These are phyloP conservation scores for Drosophila mayri DNA, from an alignment of 1,140 invertebrate species.

Conservation along the genomic window DNA sequence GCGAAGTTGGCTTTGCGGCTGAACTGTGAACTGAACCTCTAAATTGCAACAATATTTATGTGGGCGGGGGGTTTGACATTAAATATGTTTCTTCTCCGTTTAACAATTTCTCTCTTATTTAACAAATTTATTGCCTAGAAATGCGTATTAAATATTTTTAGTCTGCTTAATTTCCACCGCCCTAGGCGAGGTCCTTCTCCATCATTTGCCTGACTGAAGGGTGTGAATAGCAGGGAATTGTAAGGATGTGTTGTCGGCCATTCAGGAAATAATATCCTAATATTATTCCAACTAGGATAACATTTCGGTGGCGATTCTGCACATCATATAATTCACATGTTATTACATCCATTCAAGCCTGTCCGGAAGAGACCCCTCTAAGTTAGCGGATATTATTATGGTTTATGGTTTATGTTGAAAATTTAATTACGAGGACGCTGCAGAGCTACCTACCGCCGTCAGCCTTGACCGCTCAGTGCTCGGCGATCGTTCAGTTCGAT, in stretches of 20 bases:
- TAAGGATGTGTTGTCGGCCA: background rate
- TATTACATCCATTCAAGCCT: constrained; percentile 3
- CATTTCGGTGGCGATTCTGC: background rate
- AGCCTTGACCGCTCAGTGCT: constrained; percentile 35
- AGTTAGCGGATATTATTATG: constrained; percentile 7
- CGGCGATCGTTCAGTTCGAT: constrained; percentile 66
- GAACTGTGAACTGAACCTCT: constrained; percentile 48
- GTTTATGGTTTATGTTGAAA: constrained; percentile 42
- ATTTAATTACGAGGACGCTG: constrained; percentile 53
- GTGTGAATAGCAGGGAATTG: constrained; percentile 26
- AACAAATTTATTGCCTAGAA: constrained; percentile 81
- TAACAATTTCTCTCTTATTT: constrained; percentile 69
- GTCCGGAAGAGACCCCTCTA: background rate
- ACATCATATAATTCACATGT: constrained; percentile 18
- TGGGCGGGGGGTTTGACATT: constrained; percentile 55
- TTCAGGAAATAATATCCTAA: constrained; percentile 4
- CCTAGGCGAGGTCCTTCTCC: background rate
- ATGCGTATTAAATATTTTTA: constrained; percentile 63
- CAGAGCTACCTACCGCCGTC: constrained; percentile 38
- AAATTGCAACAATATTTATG: constrained; percentile 60
- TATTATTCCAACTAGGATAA: constrained; percentile 13
- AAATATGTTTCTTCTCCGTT: constrained; percentile 51
- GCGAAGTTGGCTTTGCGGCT: constrained; percentile 51
- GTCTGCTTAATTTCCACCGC: constrained; percentile 26
- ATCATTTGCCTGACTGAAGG: background rate